These are phyloP conservation scores for Agrochola litura DNA, from an alignment of 2,888 invertebrate species.

Conservation along the genomic window DNA sequence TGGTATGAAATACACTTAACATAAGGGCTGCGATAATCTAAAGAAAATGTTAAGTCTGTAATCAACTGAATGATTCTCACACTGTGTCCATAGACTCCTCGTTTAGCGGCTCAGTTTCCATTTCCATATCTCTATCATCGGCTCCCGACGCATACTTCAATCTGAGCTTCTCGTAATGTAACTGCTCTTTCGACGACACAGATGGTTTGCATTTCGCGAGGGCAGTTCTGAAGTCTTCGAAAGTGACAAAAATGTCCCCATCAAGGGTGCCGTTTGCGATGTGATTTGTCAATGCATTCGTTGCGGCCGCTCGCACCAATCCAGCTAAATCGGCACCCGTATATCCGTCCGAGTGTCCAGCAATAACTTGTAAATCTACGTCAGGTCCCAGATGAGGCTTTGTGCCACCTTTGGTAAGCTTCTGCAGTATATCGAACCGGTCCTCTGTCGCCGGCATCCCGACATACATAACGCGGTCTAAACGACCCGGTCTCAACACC, in stretches of 20 bases:
- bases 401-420: constrained; percentile 97
- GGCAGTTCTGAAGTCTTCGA: constrained; percentile 94
- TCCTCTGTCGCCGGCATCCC: constrained; percentile 95
- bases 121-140: constrained; percentile 89
- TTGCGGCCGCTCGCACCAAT: constrained; percentile 96
- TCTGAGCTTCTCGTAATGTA: constrained; percentile 94
- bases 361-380: constrained; percentile 94
- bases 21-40: constrained; percentile 67
- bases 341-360: constrained; percentile 93
- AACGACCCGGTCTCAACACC: constrained; percentile 95
- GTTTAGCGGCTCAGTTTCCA: constrained; percentile 88
- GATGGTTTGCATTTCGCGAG: constrained; percentile 96
- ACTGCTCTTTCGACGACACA: constrained; percentile 94
- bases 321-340: constrained; percentile 98
- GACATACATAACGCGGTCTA: constrained; percentile 97
- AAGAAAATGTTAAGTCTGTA: constrained; percentile 71
- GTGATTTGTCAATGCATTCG: constrained; percentile 94
- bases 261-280: constrained; percentile 90
- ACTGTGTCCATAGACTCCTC: constrained; percentile 90
- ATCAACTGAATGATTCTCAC: constrained; percentile 76
- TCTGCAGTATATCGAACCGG: constrained; percentile 96
- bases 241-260: constrained; percentile 91
- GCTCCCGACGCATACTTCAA: constrained; percentile 91
- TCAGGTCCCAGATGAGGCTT: constrained; percentile 94
- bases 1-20: constrained; percentile 72